Base-by-base conservation (phyloP, 2,797 vertebrate genomes). In the Epinephelus awoara region DNA sequence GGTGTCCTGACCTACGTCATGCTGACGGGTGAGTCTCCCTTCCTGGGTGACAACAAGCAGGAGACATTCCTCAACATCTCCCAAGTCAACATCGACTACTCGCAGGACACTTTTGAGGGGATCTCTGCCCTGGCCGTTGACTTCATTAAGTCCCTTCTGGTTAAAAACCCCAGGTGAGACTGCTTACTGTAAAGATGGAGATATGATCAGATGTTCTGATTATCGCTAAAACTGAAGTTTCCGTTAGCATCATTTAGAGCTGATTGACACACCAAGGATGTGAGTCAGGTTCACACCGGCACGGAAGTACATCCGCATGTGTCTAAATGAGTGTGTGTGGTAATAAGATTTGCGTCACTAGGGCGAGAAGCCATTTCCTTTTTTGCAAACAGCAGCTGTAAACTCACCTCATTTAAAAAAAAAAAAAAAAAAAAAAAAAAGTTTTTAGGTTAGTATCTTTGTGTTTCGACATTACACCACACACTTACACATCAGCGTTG, bases 21-120 rank as follows among this genome's bases (percentile, higher is more conserved):
- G 96, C 90, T 97, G 85, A 96, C 96, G 0, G 96, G 96, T 0
- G 92, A 93, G 78, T 97, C 96, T 18, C 96, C 96, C 0, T 97
- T 97, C 87, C 75, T 94, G 84, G 96, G 96, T 0, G 93, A 96
- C 2, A 76, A 92, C 64, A 96, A 96, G 50, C 96, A 96, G 88
- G 90, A 95, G 91, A 97, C 96, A 0, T 97, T 93, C 88, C 94
- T 97, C 40, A 97, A 97, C 91, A 94, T 97, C 88, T 96, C 96
- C 52, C 95, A 96, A 58, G 94, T 96, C 85, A 96, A 93, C 25
- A 83, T 96, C 0, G 94, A 96, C 84, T 97, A 96, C 85, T 93
- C 95, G 0, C 85, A 95, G 49, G 96, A 96, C 18, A 93, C 93
- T 0, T 97, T 97, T 40, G 93, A 96, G 42, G 96, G 94, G 14